A percentile compares a stretch with the other conserved stretches of the same genome.
These are phyloP conservation scores for Tachina grossa DNA, from an alignment of 2,888 invertebrate genomes.

Conservation along the genomic window DNA sequence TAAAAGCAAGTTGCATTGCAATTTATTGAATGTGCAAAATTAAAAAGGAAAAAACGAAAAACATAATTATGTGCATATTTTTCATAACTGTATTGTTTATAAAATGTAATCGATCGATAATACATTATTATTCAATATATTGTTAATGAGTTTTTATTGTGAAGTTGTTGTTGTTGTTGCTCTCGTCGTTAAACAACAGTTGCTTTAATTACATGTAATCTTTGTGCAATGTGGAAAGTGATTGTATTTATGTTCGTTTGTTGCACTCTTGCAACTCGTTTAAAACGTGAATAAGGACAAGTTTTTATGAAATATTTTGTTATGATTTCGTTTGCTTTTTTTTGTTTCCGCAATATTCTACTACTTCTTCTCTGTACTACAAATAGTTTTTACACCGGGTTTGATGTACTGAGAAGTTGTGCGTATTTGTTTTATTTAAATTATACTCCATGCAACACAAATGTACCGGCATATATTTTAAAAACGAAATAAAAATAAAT, in stretches of 20 bases:
- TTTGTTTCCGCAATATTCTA: conserved; percentile 21
- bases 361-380: not conserved
- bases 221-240: conserved; percentile 21
- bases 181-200: conserved; percentile 48
- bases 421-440: conserved; percentile 25
- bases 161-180: conserved; percentile 21
- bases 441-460: not conserved
- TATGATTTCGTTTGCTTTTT: not conserved
- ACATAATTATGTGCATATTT: not conserved
- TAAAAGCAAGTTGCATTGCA: conserved; percentile 26
- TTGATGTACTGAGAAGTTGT: conserved; percentile 29
- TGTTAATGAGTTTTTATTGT: conserved; percentile 66
- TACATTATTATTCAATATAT: conserved; percentile 62
- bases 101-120: conserved; percentile 65
- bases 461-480: conserved; percentile 35
- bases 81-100: conserved; percentile 44
- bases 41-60: not conserved
- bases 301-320: conserved; percentile 46
- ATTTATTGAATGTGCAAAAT: conserved; percentile 37
- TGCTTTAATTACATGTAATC: conserved; percentile 45
- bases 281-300: not conserved
- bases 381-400: conserved; percentile 14
- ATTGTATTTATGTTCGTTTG: conserved; percentile 9
- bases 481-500: conserved; percentile 7
- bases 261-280: conserved; percentile 19